Conservation (phyloP, 1,140 invertebrate genomes). For the Sinella curviseta region DNA sequence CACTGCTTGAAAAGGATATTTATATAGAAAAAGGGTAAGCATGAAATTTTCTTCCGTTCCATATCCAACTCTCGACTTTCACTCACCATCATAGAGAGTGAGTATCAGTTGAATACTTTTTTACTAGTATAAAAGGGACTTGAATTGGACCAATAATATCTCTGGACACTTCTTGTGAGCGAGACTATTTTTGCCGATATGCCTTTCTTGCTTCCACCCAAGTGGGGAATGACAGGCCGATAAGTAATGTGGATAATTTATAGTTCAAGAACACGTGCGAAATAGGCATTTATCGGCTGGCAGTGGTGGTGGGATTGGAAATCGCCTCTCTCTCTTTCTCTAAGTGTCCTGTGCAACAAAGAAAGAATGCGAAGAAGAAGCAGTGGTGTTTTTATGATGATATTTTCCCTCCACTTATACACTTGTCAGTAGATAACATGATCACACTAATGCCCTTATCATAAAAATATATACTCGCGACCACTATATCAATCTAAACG, state of each 20-base stretch:
- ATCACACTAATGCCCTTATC: background rate
- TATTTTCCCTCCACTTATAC: background rate
- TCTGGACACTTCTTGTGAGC: conserved; percentile 3
- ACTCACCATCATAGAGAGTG: background rate
- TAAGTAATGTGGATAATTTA: conserved; percentile 16
- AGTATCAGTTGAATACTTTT: background rate
- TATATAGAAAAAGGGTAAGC: no score
- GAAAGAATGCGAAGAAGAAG: background rate
- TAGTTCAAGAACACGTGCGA: background rate
- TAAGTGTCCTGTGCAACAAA: no score
- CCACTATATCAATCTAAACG: no score
- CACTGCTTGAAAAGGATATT: background rate
- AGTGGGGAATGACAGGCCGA: background rate
- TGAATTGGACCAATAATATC: background rate
- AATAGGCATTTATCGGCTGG: conserved; percentile 6
- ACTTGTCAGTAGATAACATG: background rate
- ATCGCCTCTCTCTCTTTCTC: no score
- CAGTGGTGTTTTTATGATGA: background rate
- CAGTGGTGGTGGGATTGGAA: no score
- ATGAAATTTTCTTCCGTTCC: background rate
- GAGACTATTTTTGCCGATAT: background rate
- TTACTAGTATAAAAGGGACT: no score
- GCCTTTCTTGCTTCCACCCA: background rate
- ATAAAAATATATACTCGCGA: background rate
- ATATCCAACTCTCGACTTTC: no score